Conservation (phyloP, 2,113 vertebrate genomes). For the Myotis yumanensis region DNA sequence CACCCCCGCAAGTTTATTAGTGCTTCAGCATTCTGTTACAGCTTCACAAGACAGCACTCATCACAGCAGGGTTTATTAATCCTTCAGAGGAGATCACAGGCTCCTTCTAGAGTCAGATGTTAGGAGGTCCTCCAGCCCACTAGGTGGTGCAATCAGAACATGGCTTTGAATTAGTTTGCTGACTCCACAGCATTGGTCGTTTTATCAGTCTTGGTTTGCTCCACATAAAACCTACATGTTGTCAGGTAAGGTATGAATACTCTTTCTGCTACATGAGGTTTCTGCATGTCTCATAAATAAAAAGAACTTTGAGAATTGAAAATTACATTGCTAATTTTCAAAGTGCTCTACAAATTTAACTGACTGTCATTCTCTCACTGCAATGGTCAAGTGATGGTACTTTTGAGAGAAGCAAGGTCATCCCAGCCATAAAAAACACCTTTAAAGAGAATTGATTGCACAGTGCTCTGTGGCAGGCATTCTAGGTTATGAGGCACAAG, state of each 20-base stretch:
- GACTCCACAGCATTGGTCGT: not conserved
- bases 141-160: not conserved
- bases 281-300: not conserved
- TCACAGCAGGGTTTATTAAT: rapidly evolving
- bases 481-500: not conserved
- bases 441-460: not conserved
- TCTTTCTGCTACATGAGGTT: not conserved
- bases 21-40: not conserved
- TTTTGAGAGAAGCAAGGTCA: not conserved
- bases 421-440: not conserved
- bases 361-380: not conserved
- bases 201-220: not conserved
- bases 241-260: not conserved
- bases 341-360: not conserved
- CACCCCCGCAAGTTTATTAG: no score
- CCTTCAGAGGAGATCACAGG: not conserved
- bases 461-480: not conserved
- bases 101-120: not conserved
- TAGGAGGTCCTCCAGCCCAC: not conserved
- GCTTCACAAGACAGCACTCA: not conserved
- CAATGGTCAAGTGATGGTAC: not conserved
- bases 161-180: not conserved
- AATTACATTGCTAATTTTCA: not conserved
- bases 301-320: not conserved
- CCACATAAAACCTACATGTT: not conserved